Evolutionary conservation across 2,888 invertebrate genomes (phyloP), one percentile per base, ranked within the genome.

Genomic region (Mimas tiliae): DNA sequence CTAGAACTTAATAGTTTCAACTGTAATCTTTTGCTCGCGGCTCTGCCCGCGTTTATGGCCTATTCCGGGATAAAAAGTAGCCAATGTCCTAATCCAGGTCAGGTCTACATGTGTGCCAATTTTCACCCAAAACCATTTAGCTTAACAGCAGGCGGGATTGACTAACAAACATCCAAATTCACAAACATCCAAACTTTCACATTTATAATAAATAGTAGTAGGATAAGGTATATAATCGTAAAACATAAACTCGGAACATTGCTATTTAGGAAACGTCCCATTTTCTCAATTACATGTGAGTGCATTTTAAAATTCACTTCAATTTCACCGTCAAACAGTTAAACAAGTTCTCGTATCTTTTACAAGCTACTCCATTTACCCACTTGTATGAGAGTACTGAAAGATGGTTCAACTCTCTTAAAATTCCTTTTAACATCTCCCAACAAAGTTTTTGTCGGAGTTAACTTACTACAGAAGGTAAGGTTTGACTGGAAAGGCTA

Each of bases 361-460:
- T 47, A 65, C 65, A 65, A 65, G 65, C 65, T 19, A 19, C 34
- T 55, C 55, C 48, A 48, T 16, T 65, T 53, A 38, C 58, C 47
- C 48, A 45, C 72, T 72, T 70, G 67, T 68, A 63, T 62, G 66
- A 55, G 67, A 47, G 52, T 55, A 70, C 68, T 69, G 70, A 68
- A 66, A 70, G 68, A 67, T 68, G 70, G 73, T 73, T 74, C 76
- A 75, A 79, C 74, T 76, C 77, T 76, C 79, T 81, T 81, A 77
- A 79, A 78, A 80, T 81, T 80, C 80, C 79, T 80, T 74, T 78
- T 76, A 79, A 78, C 78, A 78, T 70, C 70, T 64, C 67, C 68
- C 70, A 73, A 73, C 75, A 72, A 78, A 81, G 72, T 81, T 78
- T 70, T 72, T 70, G 34, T 55, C 70, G 67, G 70, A 74, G 74